A percentile compares a stretch with the other conserved stretches of the same genome.
Conservation (phyloP, 2,113 vertebrate species). For the Trematocara macrostoma region DNA sequence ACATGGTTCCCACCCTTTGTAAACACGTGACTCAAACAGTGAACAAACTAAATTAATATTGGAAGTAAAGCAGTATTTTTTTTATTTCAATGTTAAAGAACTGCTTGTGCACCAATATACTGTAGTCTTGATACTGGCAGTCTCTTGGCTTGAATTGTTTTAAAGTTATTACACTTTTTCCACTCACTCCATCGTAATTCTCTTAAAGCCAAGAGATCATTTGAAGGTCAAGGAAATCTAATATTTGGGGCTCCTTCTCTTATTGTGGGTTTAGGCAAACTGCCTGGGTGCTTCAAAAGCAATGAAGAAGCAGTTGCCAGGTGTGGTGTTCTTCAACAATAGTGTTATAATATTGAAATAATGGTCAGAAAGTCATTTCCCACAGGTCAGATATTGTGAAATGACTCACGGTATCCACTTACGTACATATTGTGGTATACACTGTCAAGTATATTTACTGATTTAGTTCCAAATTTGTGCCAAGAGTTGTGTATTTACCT, state of each 20-base stretch:
- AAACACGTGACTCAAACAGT: neutral
- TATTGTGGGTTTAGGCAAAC: neutral
- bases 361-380: neutral
- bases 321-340: neutral
- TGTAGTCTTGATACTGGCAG: neutral
- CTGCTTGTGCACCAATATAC: neutral
- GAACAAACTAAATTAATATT: neutral
- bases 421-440: neutral
- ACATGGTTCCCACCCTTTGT: neutral
- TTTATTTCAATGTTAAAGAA: neutral
- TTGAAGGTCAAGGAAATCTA: neutral
- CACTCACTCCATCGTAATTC: neutral
- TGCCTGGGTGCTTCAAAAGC: neutral
- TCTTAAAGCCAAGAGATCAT: neutral
- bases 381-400: neutral
- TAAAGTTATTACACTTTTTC: neutral
- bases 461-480: neutral
- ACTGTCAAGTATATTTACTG: neutral
- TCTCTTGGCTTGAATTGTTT: neutral
- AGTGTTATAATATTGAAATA: neutral
- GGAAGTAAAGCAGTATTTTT: neutral
- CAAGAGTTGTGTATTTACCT: neutral
- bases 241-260: neutral
- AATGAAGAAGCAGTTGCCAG: neutral
- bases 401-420: neutral